Evolutionary conservation across 2,888 invertebrate genomes (phyloP), one percentile per base, ranked within the genome.

Genomic region (Brassicogethes aeneus): DNA sequence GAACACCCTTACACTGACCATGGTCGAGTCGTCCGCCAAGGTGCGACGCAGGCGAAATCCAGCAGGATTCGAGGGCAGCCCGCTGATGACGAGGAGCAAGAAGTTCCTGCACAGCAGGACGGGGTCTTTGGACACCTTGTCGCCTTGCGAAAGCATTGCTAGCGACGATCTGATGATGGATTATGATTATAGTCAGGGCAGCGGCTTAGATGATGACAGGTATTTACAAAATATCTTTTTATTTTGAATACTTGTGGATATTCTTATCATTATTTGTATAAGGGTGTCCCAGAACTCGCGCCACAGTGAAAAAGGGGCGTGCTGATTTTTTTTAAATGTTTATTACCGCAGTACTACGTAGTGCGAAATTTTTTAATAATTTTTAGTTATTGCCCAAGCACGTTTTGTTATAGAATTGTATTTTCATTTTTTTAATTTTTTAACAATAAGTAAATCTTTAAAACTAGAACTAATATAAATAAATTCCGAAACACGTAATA

Each of bases 161-260:
- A 89, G 88, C 3, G 90, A 90, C 58, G 90, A 90, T 66, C 74
- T 89, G 45, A 90, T 90, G 80, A 79, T 88, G 76, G 89, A 90
- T 69, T 87, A 82, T 57, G 88, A 89, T 52, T 72, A 61, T 31
- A 68, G 66, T 44, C 65, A 65, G 40, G 64, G 64, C 38, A 68
- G 66, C 46, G 66, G 65, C 64, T 69, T 57, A 67, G 75, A 66
- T 69, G 75, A 67, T 69, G 67, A 69, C 51, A 62, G 58, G 62
- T 63, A 58, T 47, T 41, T n/a, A n/a, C 40, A 7, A 36, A 13
- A 3, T 37, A n/a, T 3, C 10, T 30, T 10, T 14, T 30, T 3
- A 3, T 29, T 13, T 37, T 8, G 13, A 31, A 7, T 37, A 14
- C 12, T 33, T n/a, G n/a, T n/a, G n/a, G n/a, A n/a, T n/a, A n/a